Evolutionary conservation across 2,888 invertebrate genomes (phyloP).

Genomic region (Drosophila recens): DNA sequence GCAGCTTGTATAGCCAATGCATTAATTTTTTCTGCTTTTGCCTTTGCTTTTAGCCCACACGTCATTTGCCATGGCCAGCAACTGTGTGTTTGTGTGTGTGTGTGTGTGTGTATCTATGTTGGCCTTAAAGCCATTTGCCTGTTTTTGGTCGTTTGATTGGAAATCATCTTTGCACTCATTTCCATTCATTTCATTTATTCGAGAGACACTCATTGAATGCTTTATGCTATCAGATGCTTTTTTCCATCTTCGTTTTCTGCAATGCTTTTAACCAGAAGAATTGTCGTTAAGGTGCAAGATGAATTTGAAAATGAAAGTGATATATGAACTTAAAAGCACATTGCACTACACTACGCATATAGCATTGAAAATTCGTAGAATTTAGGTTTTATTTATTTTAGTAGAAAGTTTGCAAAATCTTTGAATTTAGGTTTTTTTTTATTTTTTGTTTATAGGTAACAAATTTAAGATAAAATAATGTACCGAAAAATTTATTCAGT

Average conservation of each 20-base stretch:
- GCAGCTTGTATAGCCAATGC: slow-evolving; percentile 1
- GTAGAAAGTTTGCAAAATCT: no score
- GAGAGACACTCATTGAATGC: slow-evolving; percentile 10
- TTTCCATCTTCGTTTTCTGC: not conserved
- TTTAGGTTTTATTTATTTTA: no score
- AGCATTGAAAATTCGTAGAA: no score
- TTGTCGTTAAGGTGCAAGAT: not conserved
- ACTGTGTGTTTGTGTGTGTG: not conserved
- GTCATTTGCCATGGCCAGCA: slow-evolving; percentile 18
- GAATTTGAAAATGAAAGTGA: not conserved
- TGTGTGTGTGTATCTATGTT: slow-evolving; percentile 5
- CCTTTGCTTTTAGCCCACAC: slow-evolving; percentile 3
- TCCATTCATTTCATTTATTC: slow-evolving; percentile 31
- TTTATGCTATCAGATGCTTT: slow-evolving; percentile 4
- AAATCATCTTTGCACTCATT: slow-evolving; percentile 27
- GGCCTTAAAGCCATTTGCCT: slow-evolving; percentile 23
- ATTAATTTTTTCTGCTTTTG: not conserved
- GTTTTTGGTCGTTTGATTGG: slow-evolving; percentile 28
- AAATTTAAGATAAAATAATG: no score
- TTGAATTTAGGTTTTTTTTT: no score
- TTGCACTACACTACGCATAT: not conserved
- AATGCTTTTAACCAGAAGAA: not conserved
- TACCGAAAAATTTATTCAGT: no score
- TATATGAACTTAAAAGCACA: not conserved
- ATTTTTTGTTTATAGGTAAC: no score